Evolutionary conservation across 1,140 invertebrate genomes (phyloP), one percentile per base, ranked within the genome.

Genomic region (Drosophila gunungcola): DNA sequence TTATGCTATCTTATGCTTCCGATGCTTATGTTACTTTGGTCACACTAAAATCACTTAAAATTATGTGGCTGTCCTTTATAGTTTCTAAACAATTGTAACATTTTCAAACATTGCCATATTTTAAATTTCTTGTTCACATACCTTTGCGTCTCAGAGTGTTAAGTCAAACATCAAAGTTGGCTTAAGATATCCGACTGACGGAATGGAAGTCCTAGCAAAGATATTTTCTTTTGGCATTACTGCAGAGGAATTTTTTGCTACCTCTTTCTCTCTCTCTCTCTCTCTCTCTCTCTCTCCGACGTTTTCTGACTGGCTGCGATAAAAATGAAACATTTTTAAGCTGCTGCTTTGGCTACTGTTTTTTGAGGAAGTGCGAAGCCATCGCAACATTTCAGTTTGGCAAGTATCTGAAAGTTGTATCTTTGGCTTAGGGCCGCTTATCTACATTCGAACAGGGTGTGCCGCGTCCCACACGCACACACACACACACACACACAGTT

Each of bases 371-470:
- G 64, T 68, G 57, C 57, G 58, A 64, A 74, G 70, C 32, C 58
- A 54, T 55, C 51, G 69, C 58, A 73, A 61, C 72, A 74, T 63
- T 64, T 55, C 57, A 56, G 58, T 48, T 73, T 39, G 69, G 39
- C 41, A 73, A 73, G 69, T 73, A 73, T 73, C 69, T 73, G 56
- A 52, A 73, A 73, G 68, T 73, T 73, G 69, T 73, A 70, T 70
- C 63, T 80, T 79, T 64, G 78, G 56, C 80, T 78, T 60, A 70
- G 51, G 64, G 61, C 80, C 67, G 80, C 81, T 85, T 85, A 85
- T 85, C 81, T 70, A 51, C 48, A 70, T 80, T 85, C 68, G 73
- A 85, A 78, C 81, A 85, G 81, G 51, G 67, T 60, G 29, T 7
- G 10, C 29, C 29, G 36, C 53, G 13, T 29, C 39, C 39, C 7